A percentile compares a stretch with the other conserved stretches of the same genome.
These are phyloP conservation scores for Motacilla alba DNA, from an alignment of 2,113 vertebrate genomes.

Conservation along the genomic window DNA sequence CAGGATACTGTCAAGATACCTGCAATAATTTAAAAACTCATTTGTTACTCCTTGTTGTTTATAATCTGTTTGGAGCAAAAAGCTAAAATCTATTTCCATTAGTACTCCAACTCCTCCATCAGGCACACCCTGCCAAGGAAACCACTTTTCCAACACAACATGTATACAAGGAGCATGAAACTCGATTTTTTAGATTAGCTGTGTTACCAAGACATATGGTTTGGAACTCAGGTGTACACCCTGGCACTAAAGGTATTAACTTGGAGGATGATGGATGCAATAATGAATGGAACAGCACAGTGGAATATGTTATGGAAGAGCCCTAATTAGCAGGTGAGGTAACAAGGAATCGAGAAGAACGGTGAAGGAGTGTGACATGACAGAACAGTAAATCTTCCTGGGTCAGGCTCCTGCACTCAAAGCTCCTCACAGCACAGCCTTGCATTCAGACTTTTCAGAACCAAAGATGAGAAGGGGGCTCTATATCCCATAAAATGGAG, in stretches of 20 bases:
- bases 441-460: not conserved
- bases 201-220: not conserved
- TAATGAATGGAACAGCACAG: not conserved
- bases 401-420: not conserved
- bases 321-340: not conserved
- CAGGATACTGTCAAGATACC: not conserved
- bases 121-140: not conserved
- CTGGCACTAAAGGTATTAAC: not conserved
- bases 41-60: conserved; percentile 12
- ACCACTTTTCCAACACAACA: not conserved
- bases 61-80: not conserved
- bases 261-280: not conserved
- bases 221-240: not conserved
- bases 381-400: not conserved
- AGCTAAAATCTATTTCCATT: not conserved
- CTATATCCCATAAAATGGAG: not conserved
- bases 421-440: not conserved
- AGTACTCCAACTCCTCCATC: not conserved
- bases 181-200: not conserved
- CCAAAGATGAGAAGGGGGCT: not conserved
- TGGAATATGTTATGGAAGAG: not conserved
- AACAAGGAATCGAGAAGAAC: not conserved
- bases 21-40: conserved; percentile 24
- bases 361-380: not conserved
- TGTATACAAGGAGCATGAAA: not conserved